Conservation (phyloP, 2,888 invertebrate species). For the Drosophila macrospina region DNA sequence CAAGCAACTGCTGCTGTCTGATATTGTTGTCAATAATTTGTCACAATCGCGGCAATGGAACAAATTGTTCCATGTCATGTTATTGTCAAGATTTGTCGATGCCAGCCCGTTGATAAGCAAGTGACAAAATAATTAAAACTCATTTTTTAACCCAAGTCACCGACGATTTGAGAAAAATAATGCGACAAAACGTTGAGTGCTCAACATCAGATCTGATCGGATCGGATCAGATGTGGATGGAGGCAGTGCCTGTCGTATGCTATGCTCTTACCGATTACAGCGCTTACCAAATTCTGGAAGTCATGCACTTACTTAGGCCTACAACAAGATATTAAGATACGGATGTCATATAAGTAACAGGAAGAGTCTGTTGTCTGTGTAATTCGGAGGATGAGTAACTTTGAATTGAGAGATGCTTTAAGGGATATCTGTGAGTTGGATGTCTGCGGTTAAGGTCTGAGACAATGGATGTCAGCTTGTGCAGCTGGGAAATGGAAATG, state of each 20-base stretch:
- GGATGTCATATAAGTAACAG: conserved; percentile 17
- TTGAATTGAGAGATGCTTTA: too few relatives aligned
- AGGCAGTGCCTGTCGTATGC: background rate
- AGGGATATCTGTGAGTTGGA: too few relatives aligned
- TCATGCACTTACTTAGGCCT: conserved; percentile 65
- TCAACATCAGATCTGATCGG: conserved; percentile 31
- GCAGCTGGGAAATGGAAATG: background rate
- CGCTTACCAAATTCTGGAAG: conserved; percentile 50
- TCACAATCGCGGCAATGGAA: conserved; percentile 82
- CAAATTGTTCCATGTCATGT: conserved; percentile 83
- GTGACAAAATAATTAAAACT: conserved; percentile 81
- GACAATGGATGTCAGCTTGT: background rate
- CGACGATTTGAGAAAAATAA: conserved; percentile 25
- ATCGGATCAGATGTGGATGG: conserved; percentile 1
- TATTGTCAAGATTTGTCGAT: conserved; percentile 80
- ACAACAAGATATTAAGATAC: conserved; percentile 51
- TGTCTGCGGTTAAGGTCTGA: too few relatives aligned
- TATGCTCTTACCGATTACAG: conserved; percentile 12
- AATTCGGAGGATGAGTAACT: too few relatives aligned
- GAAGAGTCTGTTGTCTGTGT: too few relatives aligned
- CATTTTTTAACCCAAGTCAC: conserved; percentile 48
- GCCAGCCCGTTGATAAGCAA: conserved; percentile 64
- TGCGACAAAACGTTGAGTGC: conserved; percentile 64
- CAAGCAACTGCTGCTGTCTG: conserved; percentile 32
- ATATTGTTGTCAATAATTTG: conserved; percentile 83